Percentiles rank a stretch among this genome's conserved stretches.
Evolutionary conservation across 2,797 vertebrate species (phyloP).

Genomic region (Bradypodion pumilum): DNA sequence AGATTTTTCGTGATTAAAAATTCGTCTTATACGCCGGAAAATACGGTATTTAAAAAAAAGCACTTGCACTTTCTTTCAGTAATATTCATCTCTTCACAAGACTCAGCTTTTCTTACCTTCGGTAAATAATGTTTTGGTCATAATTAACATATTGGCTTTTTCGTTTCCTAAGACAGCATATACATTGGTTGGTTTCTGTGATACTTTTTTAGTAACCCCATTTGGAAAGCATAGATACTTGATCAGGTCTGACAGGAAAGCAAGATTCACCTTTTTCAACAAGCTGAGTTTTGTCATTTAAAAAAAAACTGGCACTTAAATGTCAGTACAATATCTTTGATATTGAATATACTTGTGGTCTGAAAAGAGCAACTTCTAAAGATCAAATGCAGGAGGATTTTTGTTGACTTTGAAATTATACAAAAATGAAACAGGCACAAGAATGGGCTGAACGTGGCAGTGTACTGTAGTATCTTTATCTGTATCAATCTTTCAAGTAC

Average conservation of each 20-base stretch:
- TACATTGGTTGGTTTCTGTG: neutral
- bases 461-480: neutral
- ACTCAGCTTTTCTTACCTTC: neutral
- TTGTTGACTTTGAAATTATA: neutral
- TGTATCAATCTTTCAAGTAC: neutral
- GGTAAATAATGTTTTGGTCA: neutral
- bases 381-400: neutral
- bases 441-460: neutral
- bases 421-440: neutral
- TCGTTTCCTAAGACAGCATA: neutral
- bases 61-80: neutral
- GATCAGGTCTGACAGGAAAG: neutral
- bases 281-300: neutral
- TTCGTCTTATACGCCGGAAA: no score
- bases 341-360: neutral
- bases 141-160: neutral
- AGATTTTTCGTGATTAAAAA: no score
- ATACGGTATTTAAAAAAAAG: neutral
- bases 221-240: neutral
- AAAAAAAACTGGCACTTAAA: neutral
- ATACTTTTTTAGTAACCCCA: neutral
- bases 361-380: conserved; percentile 5
- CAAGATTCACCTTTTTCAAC: neutral
- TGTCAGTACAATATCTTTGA: neutral
- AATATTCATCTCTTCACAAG: neutral